Conservation (phyloP, 2,888 invertebrate species). For the Pseudolycoriella hygida region DNA sequence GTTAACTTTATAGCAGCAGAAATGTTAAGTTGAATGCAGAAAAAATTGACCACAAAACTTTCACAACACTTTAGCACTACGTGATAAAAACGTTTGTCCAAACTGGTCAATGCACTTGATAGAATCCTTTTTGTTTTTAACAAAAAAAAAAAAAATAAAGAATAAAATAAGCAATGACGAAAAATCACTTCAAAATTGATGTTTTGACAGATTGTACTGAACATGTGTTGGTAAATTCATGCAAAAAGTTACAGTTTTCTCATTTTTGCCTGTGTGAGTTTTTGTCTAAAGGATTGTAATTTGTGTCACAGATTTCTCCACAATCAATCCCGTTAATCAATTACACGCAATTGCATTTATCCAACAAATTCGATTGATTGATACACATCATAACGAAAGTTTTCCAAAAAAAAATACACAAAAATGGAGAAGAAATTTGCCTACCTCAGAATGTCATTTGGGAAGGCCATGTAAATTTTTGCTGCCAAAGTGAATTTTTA, state of each 20-base stretch:
- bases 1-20: too few species aligned
- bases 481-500: background rate
- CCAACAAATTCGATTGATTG: background rate
- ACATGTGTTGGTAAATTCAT: background rate
- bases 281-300: background rate
- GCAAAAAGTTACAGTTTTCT: background rate
- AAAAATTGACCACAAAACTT: too few species aligned
- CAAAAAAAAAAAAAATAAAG: too few species aligned
- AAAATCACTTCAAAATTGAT: constrained; percentile 3
- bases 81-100: too few species aligned
- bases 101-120: too few species aligned
- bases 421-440: constrained; percentile 1
- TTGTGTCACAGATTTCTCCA: background rate
- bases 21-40: too few species aligned
- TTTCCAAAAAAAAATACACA: constrained; percentile 2
- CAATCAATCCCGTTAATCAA: too few species aligned
- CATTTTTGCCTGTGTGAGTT: background rate
- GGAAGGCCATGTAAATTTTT: constrained; percentile 9
- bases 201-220: constrained; percentile 12
- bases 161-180: too few species aligned
- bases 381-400: background rate
- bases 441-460: constrained; percentile 9
- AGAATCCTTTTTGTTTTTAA: too few species aligned
- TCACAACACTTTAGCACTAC: too few species aligned
- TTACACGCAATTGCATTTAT: background rate